These are phyloP conservation scores for Nemurella pictetii DNA, from an alignment of 2,888 invertebrate genomes.

Conservation along the genomic window DNA sequence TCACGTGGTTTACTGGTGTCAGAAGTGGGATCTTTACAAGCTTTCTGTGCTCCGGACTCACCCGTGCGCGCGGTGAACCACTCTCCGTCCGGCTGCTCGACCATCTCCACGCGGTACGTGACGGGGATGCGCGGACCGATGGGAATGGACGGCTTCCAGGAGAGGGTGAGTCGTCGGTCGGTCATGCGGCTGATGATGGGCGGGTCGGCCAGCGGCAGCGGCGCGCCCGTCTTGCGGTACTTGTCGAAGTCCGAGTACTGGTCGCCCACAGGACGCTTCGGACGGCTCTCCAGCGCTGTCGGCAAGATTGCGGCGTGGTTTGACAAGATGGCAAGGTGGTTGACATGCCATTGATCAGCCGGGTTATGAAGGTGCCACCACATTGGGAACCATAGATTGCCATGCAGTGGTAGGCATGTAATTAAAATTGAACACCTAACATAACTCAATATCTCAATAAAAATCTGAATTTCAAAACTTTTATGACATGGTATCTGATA, in stretches of 20 bases:
- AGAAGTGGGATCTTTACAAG: too few species aligned
- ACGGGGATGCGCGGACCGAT: constrained; percentile 85
- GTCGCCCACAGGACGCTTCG: constrained; percentile 56
- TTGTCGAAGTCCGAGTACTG: constrained; percentile 84
- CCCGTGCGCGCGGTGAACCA: constrained; percentile 89
- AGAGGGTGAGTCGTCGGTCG: constrained; percentile 82
- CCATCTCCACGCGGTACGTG: constrained; percentile 94
- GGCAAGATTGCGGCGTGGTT: too few species aligned
- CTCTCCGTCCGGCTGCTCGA: constrained; percentile 87
- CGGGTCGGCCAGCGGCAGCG: constrained; percentile 83
- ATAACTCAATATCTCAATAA: not conserved
- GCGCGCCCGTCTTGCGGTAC: constrained; percentile 79
- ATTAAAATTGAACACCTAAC: too few species aligned
- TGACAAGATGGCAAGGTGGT: not conserved
- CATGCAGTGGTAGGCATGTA: too few species aligned
- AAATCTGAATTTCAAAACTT: too few species aligned
- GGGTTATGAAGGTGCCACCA: not conserved
- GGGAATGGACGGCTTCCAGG: constrained; percentile 93
- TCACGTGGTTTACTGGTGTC: too few species aligned
- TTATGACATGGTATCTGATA: too few species aligned
- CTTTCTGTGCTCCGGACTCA: constrained; percentile 40
- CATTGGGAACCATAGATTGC: too few species aligned
- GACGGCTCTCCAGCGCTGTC: constrained; percentile 63
- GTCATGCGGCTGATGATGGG: constrained; percentile 94
- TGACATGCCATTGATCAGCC: not conserved